Base-by-base conservation (phyloP, 2,797 vertebrate genomes). In the Zalophus californianus region DNA sequence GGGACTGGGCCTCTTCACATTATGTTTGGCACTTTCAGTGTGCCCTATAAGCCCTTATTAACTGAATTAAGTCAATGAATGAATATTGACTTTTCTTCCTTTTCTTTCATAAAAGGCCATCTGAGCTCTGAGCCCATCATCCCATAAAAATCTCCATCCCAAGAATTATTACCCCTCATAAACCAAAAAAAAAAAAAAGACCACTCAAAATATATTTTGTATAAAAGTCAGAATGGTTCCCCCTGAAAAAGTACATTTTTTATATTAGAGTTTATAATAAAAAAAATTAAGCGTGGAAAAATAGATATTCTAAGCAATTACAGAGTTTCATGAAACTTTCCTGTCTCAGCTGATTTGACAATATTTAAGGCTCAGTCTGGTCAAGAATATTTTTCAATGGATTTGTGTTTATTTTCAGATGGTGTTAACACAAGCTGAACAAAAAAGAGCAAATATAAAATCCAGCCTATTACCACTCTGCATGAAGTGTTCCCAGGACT, bases 351-450 rank as follows among this genome's bases (percentile, higher is more conserved):
- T 83, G 54, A n/a, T 80, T 73, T n/a, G 16, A 66, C 68, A 94
- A 64, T 78, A 82, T 41, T 80, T 58, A 96, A 95, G 41, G 66
- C 7, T 82, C 52, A n/a, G 50, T 83, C 62, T 58, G 38, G 21
- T 60, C 10, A 77, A 92, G 90, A 85, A 79, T 38, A 78, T 32
- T 85, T 85, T 70, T 83, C 54, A 72, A 23, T 84, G 52, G 88
- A 70, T 89, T 82, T n/a, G 23, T 92, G 70, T 90, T 94, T 94
- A 44, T 92, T 97, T 93, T 85, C 96, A 91, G 93, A 92, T 25
- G 44, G 44, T 35, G n/a, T 54, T 68, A 73, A 73, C 89, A 90
- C 23, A 62, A 60, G 80, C 21, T 16, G 56, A 82, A 86, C 50
- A 80, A 80, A 88, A 96, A 82, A 83, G 56, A 83, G 27, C 58